Conservation (phyloP, 2,888 invertebrate species). For the Aphodius sticticus region DNA sequence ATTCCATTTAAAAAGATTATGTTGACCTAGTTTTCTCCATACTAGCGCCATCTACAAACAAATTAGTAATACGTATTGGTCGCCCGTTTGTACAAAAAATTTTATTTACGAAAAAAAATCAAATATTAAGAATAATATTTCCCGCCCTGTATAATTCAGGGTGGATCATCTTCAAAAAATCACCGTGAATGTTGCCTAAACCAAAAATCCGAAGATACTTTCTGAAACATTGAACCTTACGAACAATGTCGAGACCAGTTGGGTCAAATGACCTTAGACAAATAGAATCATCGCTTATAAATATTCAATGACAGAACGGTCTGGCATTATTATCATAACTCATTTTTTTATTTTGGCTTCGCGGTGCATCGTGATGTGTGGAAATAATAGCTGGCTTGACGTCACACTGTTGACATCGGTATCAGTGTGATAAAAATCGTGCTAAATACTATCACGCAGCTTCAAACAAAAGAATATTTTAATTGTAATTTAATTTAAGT, state of each 20-base stretch:
- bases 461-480: background rate
- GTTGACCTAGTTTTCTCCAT: too few species aligned
- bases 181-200: too few species aligned
- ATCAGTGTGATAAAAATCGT: background rate
- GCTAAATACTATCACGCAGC: background rate
- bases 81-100: too few species aligned
- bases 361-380: background rate
- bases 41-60: too few species aligned
- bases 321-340: background rate
- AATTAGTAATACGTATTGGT: too few species aligned
- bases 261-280: background rate
- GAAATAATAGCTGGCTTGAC: constrained; percentile 4
- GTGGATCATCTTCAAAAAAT: too few species aligned
- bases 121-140: too few species aligned
- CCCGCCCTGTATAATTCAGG: too few species aligned
- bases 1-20: too few species aligned
- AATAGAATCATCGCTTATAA: background rate
- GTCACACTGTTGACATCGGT: background rate
- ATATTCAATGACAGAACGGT: background rate
- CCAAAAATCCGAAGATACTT: background rate
- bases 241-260: background rate
- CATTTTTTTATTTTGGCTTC: background rate
- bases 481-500: background rate
- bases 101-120: too few species aligned
- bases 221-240: background rate